Conservation (phyloP, 2,797 vertebrate genomes). For the Ammospiza maritima region DNA sequence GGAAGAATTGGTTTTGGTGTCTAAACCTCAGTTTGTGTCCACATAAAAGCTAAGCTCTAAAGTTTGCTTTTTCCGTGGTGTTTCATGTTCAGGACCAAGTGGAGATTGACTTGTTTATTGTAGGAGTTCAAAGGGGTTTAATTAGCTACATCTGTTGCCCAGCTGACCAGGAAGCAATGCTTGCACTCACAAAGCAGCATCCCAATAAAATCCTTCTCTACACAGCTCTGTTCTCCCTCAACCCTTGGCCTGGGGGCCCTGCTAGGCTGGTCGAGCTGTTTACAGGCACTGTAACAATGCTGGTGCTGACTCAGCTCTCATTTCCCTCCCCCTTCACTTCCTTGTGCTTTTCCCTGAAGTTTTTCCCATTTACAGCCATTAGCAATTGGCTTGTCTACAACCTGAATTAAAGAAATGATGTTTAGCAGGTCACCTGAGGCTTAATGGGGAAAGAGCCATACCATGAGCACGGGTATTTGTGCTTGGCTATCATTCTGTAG, state of each 20-base stretch:
- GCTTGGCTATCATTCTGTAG: background rate
- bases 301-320: conserved; percentile 55
- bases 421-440: conserved; percentile 60
- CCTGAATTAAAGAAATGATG: background rate
- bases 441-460: background rate
- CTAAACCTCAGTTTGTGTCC: background rate
- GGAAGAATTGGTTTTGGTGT: background rate
- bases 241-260: conserved; percentile 42
- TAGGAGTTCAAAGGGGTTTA: conserved; percentile 33
- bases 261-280: conserved; percentile 29
- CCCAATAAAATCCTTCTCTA: background rate
- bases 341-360: conserved; percentile 40
- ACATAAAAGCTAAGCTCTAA: background rate
- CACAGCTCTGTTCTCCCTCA: background rate
- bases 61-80: conserved; percentile 13
- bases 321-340: conserved; percentile 47
- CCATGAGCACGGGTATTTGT: background rate
- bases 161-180: conserved; percentile 40
- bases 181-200: conserved; percentile 18
- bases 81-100: background rate
- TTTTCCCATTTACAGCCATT: conserved; percentile 61
- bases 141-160: conserved; percentile 58
- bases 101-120: conserved; percentile 49
- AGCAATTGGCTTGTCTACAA: conserved; percentile 41
- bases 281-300: conserved; percentile 55